A percentile compares a stretch with the other conserved stretches of the same genome.
Conservation (phyloP, 2,113 vertebrate species). For the Gambusia holbrooki region DNA sequence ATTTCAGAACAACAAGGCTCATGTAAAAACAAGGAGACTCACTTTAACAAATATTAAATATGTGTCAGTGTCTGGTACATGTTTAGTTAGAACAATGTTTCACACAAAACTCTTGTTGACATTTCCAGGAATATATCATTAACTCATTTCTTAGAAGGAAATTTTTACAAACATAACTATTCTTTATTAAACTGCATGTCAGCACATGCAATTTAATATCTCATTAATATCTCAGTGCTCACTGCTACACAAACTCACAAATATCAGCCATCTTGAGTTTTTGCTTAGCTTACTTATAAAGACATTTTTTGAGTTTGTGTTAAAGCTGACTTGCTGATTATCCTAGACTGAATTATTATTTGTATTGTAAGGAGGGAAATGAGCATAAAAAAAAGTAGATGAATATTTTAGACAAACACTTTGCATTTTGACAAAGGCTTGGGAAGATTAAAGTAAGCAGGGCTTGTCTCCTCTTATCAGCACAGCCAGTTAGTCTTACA, state of each 20-base stretch:
- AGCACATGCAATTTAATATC: too few species aligned
- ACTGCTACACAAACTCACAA: background rate
- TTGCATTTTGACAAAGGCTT: conserved; percentile 62
- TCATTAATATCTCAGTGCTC: background rate
- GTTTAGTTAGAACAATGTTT: too few species aligned
- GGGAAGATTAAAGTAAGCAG: conserved; percentile 62
- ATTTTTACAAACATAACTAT: too few species aligned
- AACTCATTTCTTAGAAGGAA: too few species aligned
- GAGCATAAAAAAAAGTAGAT: background rate
- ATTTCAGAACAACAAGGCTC: too few species aligned
- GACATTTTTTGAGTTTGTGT: background rate
- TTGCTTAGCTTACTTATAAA: conserved; percentile 1
- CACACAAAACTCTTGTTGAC: too few species aligned
- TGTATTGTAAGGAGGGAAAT: conserved; percentile 3
- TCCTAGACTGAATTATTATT: conserved; percentile 41
- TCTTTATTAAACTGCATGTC: too few species aligned
- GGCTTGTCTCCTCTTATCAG: conserved; percentile 63
- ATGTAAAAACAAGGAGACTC: too few species aligned
- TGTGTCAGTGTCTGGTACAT: too few species aligned
- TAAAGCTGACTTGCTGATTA: background rate
- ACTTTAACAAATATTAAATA: too few species aligned
- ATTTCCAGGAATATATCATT: too few species aligned
- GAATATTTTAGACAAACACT: conserved; percentile 9
- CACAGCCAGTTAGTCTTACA: conserved; percentile 45
- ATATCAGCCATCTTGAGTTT: conserved; percentile 27